A percentile compares a stretch with the other conserved stretches of the same genome.
Conservation (phyloP, 2,113 vertebrate genomes). For the Pangasianodon hypophthalmus region DNA sequence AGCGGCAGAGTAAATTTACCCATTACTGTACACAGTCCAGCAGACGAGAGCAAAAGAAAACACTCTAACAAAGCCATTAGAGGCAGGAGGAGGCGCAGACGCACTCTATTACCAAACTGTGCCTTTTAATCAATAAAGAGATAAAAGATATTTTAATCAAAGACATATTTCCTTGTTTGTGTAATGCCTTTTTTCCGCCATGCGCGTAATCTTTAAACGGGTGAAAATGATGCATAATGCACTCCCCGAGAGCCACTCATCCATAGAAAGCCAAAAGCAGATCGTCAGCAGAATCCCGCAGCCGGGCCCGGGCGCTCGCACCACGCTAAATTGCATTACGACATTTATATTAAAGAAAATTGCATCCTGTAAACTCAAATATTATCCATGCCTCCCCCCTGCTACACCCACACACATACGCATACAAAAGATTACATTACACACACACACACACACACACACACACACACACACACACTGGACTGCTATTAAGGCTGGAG, state of each 20-base stretch:
- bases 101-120: slow-evolving; percentile 73
- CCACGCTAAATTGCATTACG: slow-evolving; percentile 90
- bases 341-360: slow-evolving; percentile 91
- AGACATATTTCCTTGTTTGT: slow-evolving; percentile 74
- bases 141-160: slow-evolving; percentile 80
- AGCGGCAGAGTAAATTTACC: slow-evolving; percentile 3
- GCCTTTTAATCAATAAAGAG: slow-evolving; percentile 82
- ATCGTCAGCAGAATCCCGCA: slow-evolving; percentile 79
- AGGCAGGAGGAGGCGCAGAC: slow-evolving; percentile 57
- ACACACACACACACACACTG: slow-evolving; percentile 52
- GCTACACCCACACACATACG: slow-evolving; percentile 66
- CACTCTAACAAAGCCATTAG: slow-evolving; percentile 48
- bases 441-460: slow-evolving; percentile 51
- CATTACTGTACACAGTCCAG: neutral
- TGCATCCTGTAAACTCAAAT: slow-evolving; percentile 92
- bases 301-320: slow-evolving; percentile 75
- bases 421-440: slow-evolving; percentile 57
- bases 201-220: slow-evolving; percentile 71
- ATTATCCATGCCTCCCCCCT: slow-evolving; percentile 73
- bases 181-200: slow-evolving; percentile 64
- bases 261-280: slow-evolving; percentile 76
- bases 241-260: slow-evolving; percentile 67
- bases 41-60: slow-evolving; percentile 20
- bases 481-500: slow-evolving; percentile 80
- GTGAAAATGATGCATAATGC: slow-evolving; percentile 72